Evolutionary conservation across 2,888 invertebrate genomes (phyloP).

Genomic region (Mythimna pallens): DNA sequence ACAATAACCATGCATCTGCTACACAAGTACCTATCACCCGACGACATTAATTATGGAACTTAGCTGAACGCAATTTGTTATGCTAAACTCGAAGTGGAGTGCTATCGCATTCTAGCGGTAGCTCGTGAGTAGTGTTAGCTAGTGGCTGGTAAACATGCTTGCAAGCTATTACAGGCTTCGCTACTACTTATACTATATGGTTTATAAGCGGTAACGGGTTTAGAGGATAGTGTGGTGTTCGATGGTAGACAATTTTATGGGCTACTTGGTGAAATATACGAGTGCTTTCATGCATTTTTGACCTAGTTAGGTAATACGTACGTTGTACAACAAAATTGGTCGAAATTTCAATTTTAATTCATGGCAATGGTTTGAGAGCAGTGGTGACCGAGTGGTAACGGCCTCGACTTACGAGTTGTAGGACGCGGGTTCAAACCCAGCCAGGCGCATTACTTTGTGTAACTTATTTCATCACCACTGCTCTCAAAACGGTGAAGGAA

Average conservation of each 20-base stretch:
- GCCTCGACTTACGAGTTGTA: too few species aligned
- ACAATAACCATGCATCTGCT: constrained; percentile 28
- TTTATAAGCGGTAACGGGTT: background rate
- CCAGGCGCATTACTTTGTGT: too few species aligned
- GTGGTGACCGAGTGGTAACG: too few species aligned
- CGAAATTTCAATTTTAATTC: too few species aligned
- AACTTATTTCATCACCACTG: too few species aligned
- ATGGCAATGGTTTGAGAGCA: too few species aligned
- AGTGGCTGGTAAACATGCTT: constrained; percentile 32
- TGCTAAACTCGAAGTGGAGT: constrained; percentile 45
- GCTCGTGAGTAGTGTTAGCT: constrained; percentile 35
- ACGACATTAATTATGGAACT: constrained; percentile 52
- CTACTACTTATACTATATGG: constrained; percentile 18
- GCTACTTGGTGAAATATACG: constrained; percentile 5
- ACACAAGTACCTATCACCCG: constrained; percentile 4
- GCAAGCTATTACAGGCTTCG: constrained; percentile 24
- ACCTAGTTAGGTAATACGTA: too few species aligned
- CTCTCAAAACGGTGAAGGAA: too few species aligned
- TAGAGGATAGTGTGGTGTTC: constrained; percentile 9
- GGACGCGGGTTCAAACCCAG: too few species aligned
- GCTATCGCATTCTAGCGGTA: constrained; percentile 33
- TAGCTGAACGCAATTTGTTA: constrained; percentile 51
- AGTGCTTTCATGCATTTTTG: too few species aligned
- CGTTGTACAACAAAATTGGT: too few species aligned
- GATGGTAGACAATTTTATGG: constrained; percentile 11